These are phyloP conservation scores for Chascanopsetta lugubris DNA, from an alignment of 2,113 vertebrate species.

Conservation along the genomic window DNA sequence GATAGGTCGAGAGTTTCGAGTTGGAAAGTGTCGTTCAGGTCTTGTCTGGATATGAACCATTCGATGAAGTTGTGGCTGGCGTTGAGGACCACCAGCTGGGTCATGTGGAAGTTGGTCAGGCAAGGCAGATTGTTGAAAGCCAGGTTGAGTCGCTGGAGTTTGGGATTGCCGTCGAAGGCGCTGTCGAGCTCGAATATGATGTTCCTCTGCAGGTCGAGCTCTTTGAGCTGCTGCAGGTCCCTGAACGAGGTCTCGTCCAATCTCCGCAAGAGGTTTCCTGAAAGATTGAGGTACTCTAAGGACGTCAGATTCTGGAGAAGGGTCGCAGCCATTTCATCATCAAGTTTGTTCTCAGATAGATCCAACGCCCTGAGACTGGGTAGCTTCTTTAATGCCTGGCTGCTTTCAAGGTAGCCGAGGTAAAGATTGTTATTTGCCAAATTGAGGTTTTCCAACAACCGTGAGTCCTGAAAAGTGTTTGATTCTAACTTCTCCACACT, in stretches of 20 bases:
- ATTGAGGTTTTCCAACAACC: constrained; percentile 78
- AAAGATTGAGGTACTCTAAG: constrained; percentile 86
- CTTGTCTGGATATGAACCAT: constrained; percentile 88
- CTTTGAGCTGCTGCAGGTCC: constrained; percentile 82
- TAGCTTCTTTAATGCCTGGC: constrained; percentile 80
- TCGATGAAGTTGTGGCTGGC: constrained; percentile 89
- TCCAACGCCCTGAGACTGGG: constrained; percentile 81
- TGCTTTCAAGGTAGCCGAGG: constrained; percentile 76
- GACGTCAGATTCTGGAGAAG: constrained; percentile 87
- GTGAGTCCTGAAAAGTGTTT: constrained; percentile 75
- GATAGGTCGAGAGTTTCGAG: constrained; percentile 92
- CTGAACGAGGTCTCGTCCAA: constrained; percentile 84
- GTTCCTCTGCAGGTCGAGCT: constrained; percentile 90
- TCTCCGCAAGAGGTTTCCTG: constrained; percentile 86
- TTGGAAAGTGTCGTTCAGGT: constrained; percentile 80
- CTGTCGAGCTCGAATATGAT: constrained; percentile 92
- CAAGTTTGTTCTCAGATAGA: constrained; percentile 88
- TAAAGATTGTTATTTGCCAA: constrained; percentile 86
- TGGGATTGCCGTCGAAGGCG: constrained; percentile 84
- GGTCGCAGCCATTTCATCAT: constrained; percentile 81
- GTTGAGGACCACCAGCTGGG: constrained; percentile 85
- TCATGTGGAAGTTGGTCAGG: constrained; percentile 87
- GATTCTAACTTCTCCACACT: constrained; percentile 76
- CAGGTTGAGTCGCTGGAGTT: constrained; percentile 86
- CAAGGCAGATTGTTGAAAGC: constrained; percentile 93